These are phyloP conservation scores for Aphidoletes aphidimyza DNA, from an alignment of 2,888 invertebrate genomes.

Conservation along the genomic window DNA sequence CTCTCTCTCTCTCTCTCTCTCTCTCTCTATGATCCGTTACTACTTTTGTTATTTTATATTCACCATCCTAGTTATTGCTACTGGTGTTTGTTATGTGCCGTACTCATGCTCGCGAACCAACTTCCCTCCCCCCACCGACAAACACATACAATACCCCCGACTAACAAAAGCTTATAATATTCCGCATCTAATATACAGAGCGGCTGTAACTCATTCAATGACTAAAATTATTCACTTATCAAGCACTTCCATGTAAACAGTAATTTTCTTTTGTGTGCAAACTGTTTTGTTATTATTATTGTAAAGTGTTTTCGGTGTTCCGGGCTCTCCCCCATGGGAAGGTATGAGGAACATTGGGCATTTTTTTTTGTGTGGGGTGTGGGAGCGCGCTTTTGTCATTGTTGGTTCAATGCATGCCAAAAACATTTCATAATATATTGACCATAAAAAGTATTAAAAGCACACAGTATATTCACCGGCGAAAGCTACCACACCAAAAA, in stretches of 20 bases:
- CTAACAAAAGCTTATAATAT: neutral
- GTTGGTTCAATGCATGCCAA: constrained; percentile 41
- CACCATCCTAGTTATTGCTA: neutral
- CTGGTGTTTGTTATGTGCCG: neutral
- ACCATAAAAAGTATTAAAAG: constrained; percentile 7
- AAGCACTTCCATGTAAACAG: neutral
- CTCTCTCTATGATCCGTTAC: no score
- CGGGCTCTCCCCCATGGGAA: no score
- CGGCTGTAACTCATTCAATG: neutral
- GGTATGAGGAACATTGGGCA: no score
- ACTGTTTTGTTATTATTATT: constrained; percentile 42
- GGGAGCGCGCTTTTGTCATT: neutral
- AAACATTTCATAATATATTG: constrained; percentile 47
- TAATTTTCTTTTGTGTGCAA: constrained; percentile 6
- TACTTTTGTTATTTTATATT: no score
- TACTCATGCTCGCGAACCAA: no score
- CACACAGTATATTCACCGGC: constrained; percentile 8
- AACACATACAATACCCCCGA: neutral
- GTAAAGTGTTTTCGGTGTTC: no score
- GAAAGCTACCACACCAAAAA: neutral
- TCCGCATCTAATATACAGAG: constrained; percentile 5
- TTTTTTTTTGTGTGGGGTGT: no score
- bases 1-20: neutral
- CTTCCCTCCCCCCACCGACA: no score
- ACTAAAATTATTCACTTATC: constrained; percentile 37